Evolutionary conservation across 2,797 vertebrate genomes (phyloP).

Genomic region (Aeoliscus strigatus): DNA sequence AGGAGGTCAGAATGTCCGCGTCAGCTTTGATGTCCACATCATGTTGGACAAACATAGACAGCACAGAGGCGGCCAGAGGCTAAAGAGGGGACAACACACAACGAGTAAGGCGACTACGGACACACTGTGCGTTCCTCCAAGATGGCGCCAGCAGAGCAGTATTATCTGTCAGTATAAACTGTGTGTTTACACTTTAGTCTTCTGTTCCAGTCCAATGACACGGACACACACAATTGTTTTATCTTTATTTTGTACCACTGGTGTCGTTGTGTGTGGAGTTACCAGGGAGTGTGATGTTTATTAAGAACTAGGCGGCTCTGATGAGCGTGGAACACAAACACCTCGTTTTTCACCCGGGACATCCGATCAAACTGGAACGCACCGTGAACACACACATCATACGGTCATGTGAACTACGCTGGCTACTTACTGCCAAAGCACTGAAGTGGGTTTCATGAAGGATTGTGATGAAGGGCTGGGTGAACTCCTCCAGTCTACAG

Average conservation of each 20-base stretch:
- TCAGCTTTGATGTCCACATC: conserved; percentile 65
- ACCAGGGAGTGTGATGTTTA: too few relatives aligned
- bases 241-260: not conserved
- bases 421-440: conserved; percentile 63
- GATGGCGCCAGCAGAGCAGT: too few relatives aligned
- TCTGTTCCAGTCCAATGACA: not conserved
- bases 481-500: conserved; percentile 61
- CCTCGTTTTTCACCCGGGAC: too few relatives aligned
- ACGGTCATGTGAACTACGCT: not conserved
- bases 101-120: too few relatives aligned
- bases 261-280: too few relatives aligned
- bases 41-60: conserved; percentile 75
- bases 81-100: conserved; percentile 41
- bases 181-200: too few relatives aligned
- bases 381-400: too few relatives aligned
- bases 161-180: too few relatives aligned
- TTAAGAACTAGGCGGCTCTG: too few relatives aligned
- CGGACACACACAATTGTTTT: not conserved
- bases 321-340: too few relatives aligned
- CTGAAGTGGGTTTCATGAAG: conserved; percentile 53
- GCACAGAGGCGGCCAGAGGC: conserved; percentile 80
- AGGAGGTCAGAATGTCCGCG: conserved; percentile 59
- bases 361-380: too few relatives aligned
- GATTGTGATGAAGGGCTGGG: conserved; percentile 59
- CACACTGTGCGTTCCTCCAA: too few relatives aligned